These are phyloP conservation scores for Choreutis nemorana DNA, from an alignment of 2,888 invertebrate species.

Conservation along the genomic window DNA sequence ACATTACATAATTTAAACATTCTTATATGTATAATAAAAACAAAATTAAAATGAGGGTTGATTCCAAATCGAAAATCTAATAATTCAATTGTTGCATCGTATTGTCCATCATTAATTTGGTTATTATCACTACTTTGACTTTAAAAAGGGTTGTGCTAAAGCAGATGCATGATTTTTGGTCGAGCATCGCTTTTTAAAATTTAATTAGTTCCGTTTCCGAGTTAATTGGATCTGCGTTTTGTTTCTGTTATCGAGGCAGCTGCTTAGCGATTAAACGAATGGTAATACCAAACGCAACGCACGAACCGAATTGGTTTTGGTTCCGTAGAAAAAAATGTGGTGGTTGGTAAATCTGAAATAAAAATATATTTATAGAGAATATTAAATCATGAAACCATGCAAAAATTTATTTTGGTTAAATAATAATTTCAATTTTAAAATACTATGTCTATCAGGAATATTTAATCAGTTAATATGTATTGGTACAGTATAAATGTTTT, in stretches of 20 bases:
- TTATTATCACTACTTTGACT: slow-evolving; percentile 27
- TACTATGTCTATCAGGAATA: too few species aligned
- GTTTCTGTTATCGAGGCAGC: slow-evolving; percentile 21
- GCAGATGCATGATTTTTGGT: slow-evolving; percentile 55
- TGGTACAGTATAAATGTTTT: too few species aligned
- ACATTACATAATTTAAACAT: too few species aligned
- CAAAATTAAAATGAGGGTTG: too few species aligned
- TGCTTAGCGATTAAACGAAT: slow-evolving; percentile 23
- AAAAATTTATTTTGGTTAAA: too few species aligned
- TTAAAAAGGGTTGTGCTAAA: slow-evolving; percentile 30
- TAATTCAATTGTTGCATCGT: slow-evolving; percentile 24
- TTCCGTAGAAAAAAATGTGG: neutral
- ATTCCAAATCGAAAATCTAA: slow-evolving; percentile 15
- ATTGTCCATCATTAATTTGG: slow-evolving; percentile 36
- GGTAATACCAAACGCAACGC: neutral
- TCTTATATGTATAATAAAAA: too few species aligned
- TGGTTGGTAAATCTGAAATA: neutral
- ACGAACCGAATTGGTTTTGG: neutral
- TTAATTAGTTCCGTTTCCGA: slow-evolving; percentile 31
- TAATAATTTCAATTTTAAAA: too few species aligned
- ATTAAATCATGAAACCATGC: too few species aligned
- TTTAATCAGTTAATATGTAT: too few species aligned
- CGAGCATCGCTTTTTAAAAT: slow-evolving; percentile 29
- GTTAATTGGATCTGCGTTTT: slow-evolving; percentile 35
- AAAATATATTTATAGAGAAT: neutral